phyloP scores from a whole-genome alignment of 53 echinoderm and acorn worm species.

The Actinopyga echinites region DNA sequence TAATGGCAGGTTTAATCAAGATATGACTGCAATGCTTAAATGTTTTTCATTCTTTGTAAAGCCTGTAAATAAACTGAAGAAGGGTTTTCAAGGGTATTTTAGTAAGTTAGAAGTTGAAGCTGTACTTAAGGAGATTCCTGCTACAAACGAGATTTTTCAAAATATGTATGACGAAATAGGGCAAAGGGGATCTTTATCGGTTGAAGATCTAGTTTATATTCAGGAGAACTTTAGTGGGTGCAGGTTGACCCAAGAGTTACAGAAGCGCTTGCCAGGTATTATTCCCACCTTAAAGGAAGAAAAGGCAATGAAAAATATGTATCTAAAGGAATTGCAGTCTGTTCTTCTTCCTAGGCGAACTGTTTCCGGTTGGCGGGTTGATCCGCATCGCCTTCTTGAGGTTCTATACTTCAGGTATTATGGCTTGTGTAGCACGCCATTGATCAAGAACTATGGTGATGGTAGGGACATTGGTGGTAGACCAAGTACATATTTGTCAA shows the following conservation, averaged over 20 bases:
- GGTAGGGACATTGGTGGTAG: conserved; percentile 11
- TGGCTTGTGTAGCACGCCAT: background rate
- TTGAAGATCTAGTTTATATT: background rate
- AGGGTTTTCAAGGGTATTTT: no score
- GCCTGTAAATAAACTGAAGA: no score
- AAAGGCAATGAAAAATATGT: background rate
- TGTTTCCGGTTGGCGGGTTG: background rate
- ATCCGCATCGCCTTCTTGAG: conserved; percentile 35
- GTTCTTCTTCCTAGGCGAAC: background rate
- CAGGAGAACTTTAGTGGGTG: conserved; percentile 16
- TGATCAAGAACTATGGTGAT: conserved; percentile 2
- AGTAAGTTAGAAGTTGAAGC: no score
- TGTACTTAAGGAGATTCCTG: no score
- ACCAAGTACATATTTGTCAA: conserved; percentile 13
- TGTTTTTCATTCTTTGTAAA: no score
- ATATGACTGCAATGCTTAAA: no score
- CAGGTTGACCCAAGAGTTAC: background rate
- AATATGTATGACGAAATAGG: background rate
- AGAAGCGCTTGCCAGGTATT: background rate
- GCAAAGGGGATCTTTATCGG: background rate
- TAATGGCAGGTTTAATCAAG: no score
- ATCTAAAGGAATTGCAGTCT: conserved; percentile 28
- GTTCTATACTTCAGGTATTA: conserved; percentile 5
- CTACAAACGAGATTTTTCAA: background rate
- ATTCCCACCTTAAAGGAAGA: conserved; percentile 12